Conservation (phyloP, 2,797 vertebrate genomes). For the Rhincodon typus region DNA sequence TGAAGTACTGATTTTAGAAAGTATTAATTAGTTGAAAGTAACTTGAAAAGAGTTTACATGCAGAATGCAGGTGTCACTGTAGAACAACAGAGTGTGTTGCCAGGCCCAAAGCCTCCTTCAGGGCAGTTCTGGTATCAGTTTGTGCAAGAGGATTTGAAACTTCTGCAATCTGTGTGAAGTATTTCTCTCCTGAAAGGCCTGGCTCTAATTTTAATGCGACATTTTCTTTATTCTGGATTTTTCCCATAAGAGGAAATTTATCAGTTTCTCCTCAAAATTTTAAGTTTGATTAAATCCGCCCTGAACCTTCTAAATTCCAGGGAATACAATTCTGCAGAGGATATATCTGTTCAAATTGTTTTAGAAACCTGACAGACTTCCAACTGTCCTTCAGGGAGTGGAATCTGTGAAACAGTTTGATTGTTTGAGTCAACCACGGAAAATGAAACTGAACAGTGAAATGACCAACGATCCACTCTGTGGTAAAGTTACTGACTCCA, state of each 20-base stretch:
- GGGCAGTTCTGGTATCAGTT: too few species aligned
- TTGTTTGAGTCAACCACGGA: too few species aligned
- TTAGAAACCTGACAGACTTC: not conserved
- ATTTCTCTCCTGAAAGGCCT: too few species aligned
- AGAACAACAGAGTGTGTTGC: not conserved
- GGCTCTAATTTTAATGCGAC: too few species aligned
- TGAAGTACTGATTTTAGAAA: not conserved
- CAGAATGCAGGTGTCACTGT: not conserved
- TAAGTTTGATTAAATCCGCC: too few species aligned
- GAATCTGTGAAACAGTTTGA: not conserved
- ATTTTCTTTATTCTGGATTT: too few species aligned
- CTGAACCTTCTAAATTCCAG: too few species aligned
- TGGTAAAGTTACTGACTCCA: not conserved
- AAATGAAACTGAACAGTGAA: not conserved
- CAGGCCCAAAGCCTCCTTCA: not conserved
- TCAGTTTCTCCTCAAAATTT: too few species aligned
- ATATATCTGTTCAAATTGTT: not conserved
- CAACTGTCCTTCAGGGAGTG: not conserved
- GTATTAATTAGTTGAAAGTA: too few species aligned
- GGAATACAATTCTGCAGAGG: not conserved
- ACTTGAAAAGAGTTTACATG: not conserved
- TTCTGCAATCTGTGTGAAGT: too few species aligned
- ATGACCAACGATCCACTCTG: not conserved
- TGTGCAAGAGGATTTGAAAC: too few species aligned
- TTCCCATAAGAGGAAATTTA: too few species aligned